Conservation (phyloP, 2,113 vertebrate genomes). For the Eptatretus burgeri region DNA sequence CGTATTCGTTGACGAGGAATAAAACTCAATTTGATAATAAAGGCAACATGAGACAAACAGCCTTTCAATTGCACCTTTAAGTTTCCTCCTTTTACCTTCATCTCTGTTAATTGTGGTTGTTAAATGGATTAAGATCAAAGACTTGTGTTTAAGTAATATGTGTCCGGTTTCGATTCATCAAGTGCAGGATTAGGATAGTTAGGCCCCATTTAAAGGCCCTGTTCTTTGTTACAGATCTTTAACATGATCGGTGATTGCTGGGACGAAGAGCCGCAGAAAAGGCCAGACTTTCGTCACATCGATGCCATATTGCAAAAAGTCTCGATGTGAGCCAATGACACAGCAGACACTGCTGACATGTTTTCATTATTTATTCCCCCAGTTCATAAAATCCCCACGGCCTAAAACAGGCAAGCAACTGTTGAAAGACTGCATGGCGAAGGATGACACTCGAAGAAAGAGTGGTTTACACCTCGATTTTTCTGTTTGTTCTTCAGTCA, state of each 20-base stretch:
- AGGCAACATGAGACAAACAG: too few relatives aligned
- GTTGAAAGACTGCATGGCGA: background rate
- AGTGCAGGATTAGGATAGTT: too few relatives aligned
- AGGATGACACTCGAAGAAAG: background rate
- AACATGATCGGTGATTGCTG: conserved; percentile 56
- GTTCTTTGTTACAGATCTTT: conserved; percentile 23
- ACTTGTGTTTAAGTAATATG: too few relatives aligned
- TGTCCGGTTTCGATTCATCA: too few relatives aligned
- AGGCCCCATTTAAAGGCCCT: too few relatives aligned
- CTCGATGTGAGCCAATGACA: conserved; percentile 35
- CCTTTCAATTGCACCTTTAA: too few relatives aligned
- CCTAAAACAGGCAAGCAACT: background rate
- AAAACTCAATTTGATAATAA: too few relatives aligned
- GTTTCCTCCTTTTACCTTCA: too few relatives aligned
- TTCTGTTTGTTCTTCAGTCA: conserved; percentile 20
- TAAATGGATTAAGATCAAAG: too few relatives aligned
- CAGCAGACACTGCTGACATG: background rate
- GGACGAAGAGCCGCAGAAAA: conserved; percentile 91
- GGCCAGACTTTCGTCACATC: conserved; percentile 81
- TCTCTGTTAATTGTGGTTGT: too few relatives aligned
- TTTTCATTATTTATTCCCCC: background rate
- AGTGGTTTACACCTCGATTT: too few relatives aligned
- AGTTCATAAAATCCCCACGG: background rate
- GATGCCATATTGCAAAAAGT: conserved; percentile 51
- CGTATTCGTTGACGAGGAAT: too few relatives aligned